These are phyloP conservation scores for Riparia riparia DNA, from an alignment of 2,113 vertebrate species.

Conservation along the genomic window DNA sequence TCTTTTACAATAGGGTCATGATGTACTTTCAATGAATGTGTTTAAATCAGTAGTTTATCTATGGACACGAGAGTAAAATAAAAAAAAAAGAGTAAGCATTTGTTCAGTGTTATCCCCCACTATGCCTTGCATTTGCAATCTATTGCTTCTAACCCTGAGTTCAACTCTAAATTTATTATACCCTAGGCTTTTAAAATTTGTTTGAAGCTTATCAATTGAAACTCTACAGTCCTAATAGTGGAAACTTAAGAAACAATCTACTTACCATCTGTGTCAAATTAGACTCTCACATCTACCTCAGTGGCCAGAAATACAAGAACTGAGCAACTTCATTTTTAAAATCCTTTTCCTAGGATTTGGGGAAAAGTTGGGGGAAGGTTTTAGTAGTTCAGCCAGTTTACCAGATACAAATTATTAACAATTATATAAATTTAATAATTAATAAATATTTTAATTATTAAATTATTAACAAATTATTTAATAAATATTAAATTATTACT, in stretches of 20 bases:
- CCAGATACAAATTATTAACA: neutral
- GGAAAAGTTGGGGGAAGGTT: accelerated
- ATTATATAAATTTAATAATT: too few relatives aligned
- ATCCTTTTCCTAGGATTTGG: neutral
- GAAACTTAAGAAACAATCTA: neutral
- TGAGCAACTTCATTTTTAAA: neutral
- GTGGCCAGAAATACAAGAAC: neutral
- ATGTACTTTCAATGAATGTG: neutral
- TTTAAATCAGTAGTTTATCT: neutral
- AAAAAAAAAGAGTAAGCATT: neutral
- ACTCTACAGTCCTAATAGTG: neutral
- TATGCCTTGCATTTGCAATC: neutral
- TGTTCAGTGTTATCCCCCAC: neutral
- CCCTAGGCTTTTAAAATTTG: conserved; percentile 5
- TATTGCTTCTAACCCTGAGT: neutral
- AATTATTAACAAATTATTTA: too few relatives aligned
- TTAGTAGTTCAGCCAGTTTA: neutral
- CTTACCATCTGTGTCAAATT: conserved; percentile 9
- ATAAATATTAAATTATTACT: neutral
- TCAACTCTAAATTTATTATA: neutral
- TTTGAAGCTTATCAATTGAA: conserved; percentile 39
- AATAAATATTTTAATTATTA: too few relatives aligned
- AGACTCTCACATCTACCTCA: neutral
- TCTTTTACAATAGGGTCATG: neutral
- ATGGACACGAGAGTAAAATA: neutral